A percentile compares a stretch with the other conserved stretches of the same genome.
These are phyloP conservation scores for Pachymerium ferrugineum DNA, from an alignment of 2,888 invertebrate genomes.

Conservation along the genomic window DNA sequence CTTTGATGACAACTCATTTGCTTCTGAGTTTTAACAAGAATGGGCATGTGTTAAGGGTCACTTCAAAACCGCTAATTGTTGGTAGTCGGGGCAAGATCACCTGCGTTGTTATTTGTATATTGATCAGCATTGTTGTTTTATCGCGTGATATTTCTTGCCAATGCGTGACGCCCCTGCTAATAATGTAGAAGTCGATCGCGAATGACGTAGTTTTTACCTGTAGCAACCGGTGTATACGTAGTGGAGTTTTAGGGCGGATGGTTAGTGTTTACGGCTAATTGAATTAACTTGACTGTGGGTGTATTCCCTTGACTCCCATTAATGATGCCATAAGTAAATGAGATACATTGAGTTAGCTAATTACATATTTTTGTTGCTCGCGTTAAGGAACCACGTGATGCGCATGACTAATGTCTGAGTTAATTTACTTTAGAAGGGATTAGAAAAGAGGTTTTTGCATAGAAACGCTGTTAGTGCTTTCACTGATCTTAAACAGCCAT, in stretches of 20 bases:
- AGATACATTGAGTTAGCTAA: too few relatives aligned
- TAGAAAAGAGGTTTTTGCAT: too few relatives aligned
- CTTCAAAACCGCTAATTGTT: too few relatives aligned
- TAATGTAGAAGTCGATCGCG: neutral
- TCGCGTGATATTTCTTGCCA: neutral
- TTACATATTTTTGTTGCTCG: too few relatives aligned
- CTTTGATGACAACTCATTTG: neutral
- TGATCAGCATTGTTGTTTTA: conserved; percentile 7
- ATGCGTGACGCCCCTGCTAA: conserved; percentile 7
- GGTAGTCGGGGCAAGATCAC: neutral
- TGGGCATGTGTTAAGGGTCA: neutral
- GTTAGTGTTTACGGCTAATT: neutral
- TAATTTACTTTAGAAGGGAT: too few relatives aligned
- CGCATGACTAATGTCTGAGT: too few relatives aligned
- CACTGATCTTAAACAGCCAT: too few relatives aligned
- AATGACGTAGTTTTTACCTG: conserved; percentile 7
- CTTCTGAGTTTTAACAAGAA: neutral
- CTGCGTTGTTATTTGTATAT: neutral
- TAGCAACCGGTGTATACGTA: neutral
- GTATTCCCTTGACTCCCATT: neutral
- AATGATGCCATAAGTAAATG: too few relatives aligned
- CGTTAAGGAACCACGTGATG: too few relatives aligned
- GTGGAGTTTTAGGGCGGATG: neutral
- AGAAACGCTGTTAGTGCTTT: too few relatives aligned
- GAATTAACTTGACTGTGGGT: neutral